Base-by-base conservation (phyloP, 2,113 vertebrate genomes). In the Geothlypis trichas region DNA sequence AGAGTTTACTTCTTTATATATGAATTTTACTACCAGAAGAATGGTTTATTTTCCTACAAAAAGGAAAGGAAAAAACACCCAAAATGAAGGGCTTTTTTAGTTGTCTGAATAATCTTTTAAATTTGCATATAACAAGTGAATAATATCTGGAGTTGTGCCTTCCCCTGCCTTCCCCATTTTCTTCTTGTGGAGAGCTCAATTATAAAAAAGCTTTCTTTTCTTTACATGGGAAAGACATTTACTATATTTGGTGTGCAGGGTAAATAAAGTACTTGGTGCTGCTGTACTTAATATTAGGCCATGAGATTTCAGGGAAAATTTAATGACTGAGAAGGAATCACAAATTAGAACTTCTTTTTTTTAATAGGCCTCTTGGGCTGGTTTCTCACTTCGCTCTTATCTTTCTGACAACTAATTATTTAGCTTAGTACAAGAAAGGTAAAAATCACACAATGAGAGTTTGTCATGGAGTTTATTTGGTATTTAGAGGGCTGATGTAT, bases 211-310 rank as follows among this genome's bases (percentile, higher is more conserved):
- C 19, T 88, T 84, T 82, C 28, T 80, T 72, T 90, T 73, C 58
- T 90, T 94, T 67, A 58, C 8, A 33, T 39, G 11, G 19, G 54
- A 63, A 57, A 89, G 13, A 37, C 83, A 76, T 85, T 94, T 87
- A 16, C 54, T 84, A 18, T 68, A 68, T 74, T 73, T 87, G 54
- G 47, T 81, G 69, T 75, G 58, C 67, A 84, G 52, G 47, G 82
- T 89, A 92, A 92, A 76, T 87, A 47, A 65, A 31, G 20, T 91
- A 42, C 80, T 96, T 68, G 67, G 49, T 90, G 63, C 41, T 94
- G 16, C 35, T 89, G 30, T 94, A 59, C 39, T 96, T 91, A 71
- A 39, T 58, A 87, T 78, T 65, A 92, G 81, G 61, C 61, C 85
- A 78, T 22, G 71, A 46, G 20, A 95, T 96, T 95, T 89, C 87